These are phyloP conservation scores for Macrocentrus cingulum DNA, from an alignment of 1,140 invertebrate species.

Conservation along the genomic window DNA sequence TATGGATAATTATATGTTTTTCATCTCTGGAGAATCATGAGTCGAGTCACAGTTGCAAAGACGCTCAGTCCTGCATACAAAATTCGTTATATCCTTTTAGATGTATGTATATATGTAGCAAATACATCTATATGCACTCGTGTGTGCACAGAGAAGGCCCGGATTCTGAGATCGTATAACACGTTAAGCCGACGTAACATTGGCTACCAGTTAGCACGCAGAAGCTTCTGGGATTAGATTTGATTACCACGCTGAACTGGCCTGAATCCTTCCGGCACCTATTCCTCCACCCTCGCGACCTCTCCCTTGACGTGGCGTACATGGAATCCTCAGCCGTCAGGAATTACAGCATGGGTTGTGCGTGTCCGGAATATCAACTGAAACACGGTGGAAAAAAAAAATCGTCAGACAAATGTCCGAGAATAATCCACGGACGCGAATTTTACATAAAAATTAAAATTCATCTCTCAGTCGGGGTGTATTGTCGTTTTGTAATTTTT, in stretches of 20 bases:
- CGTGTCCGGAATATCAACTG: slow-evolving; percentile 2
- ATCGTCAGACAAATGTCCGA: no score
- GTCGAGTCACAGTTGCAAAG: not conserved
- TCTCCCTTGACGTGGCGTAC: not conserved
- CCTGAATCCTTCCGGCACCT: slow-evolving; percentile 18
- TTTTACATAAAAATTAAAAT: no score
- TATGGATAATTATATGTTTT: not conserved
- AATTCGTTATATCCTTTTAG: slow-evolving; percentile 3
- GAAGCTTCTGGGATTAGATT: slow-evolving; percentile 45
- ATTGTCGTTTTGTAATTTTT: no score
- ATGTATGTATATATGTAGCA: slow-evolving; percentile 21
- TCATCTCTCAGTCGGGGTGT: no score
- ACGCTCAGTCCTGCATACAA: not conserved
- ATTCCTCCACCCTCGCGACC: not conserved
- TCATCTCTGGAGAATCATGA: not conserved
- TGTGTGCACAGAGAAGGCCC: slow-evolving; percentile 4
- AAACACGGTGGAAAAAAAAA: no score
- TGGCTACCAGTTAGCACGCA: slow-evolving; percentile 37
- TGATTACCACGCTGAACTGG: slow-evolving; percentile 40
- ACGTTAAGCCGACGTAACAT: slow-evolving; percentile 42
- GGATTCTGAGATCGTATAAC: slow-evolving; percentile 20
- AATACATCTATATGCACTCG: not conserved
- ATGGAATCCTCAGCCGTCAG: slow-evolving; percentile 12
- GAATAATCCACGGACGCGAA: no score
- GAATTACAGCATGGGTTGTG: slow-evolving; percentile 20